These are phyloP conservation scores for Ectemnius continuus DNA, from an alignment of 2,888 invertebrate species.

Conservation along the genomic window DNA sequence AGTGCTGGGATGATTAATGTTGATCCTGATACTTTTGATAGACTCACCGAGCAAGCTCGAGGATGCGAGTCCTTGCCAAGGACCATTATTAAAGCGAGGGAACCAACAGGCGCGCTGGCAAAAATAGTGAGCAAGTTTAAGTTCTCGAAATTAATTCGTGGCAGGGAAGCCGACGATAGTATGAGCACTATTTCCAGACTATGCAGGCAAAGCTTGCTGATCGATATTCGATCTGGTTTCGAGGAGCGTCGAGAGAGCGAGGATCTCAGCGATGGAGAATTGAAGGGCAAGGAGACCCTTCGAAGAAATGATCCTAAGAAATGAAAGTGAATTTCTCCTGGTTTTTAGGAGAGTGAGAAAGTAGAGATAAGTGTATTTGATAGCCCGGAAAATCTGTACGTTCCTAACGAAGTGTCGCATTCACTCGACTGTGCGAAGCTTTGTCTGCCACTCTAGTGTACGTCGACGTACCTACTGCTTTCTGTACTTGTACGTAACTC, in stretches of 20 bases:
- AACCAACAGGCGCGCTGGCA: constrained; percentile 58
- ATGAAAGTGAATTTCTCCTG: background rate
- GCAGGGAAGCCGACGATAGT: constrained; percentile 70
- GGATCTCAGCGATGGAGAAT: constrained; percentile 1
- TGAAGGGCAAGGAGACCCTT: background rate
- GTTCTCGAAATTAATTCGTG: constrained; percentile 79
- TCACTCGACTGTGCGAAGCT: no score
- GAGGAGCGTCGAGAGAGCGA: constrained; percentile 26
- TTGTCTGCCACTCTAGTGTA: no score
- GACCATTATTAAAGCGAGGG: constrained; percentile 59
- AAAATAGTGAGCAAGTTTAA: constrained; percentile 82
- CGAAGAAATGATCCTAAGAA: constrained; percentile 7
- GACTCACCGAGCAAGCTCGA: constrained; percentile 74
- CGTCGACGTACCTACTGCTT: no score
- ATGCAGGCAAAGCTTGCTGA: constrained; percentile 87
- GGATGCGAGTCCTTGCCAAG: constrained; percentile 81
- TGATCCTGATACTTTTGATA: constrained; percentile 82
- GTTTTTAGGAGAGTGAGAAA: no score
- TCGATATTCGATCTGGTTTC: constrained; percentile 78
- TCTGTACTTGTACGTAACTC: no score
- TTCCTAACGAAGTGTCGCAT: no score
- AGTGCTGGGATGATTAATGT: constrained; percentile 89
- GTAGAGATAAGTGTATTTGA: no score
- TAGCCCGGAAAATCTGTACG: no score
- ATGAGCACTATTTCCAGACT: constrained; percentile 84